These are phyloP conservation scores for Stenodema calcarata DNA, from an alignment of 2,888 invertebrate species.

Conservation along the genomic window DNA sequence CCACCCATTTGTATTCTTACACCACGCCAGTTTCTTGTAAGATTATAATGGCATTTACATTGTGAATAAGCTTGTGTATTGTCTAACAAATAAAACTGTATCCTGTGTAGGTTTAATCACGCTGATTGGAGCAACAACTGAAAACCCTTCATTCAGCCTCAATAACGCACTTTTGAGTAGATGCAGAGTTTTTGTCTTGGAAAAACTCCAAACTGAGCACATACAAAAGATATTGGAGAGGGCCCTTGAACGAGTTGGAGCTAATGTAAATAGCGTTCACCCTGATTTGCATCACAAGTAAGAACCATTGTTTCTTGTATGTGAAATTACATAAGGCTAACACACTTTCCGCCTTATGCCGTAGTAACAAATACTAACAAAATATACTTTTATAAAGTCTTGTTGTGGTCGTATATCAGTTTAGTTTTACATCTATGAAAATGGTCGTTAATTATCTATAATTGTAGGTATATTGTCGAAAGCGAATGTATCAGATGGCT, in stretches of 20 bases:
- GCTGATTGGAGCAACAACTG: slow-evolving; percentile 83
- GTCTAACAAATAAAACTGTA: neutral
- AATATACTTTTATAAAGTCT: too few species aligned
- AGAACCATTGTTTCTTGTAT: neutral
- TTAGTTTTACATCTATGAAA: too few species aligned
- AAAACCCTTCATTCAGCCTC: slow-evolving; percentile 85
- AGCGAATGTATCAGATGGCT: slow-evolving; percentile 71
- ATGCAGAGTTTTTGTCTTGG: slow-evolving; percentile 76
- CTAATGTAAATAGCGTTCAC: neutral
- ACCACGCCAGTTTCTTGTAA: too few species aligned
- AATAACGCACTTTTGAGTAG: slow-evolving; percentile 81
- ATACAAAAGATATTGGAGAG: slow-evolving; percentile 60
- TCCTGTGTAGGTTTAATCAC: slow-evolving; percentile 64
- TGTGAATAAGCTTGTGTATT: too few species aligned
- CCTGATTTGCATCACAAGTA: slow-evolving; percentile 36
- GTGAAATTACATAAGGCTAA: neutral
- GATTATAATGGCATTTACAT: too few species aligned
- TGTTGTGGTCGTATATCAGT: too few species aligned
- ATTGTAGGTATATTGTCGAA: slow-evolving; percentile 59
- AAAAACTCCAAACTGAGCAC: slow-evolving; percentile 71
- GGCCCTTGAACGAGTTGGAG: slow-evolving; percentile 20
- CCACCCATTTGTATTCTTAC: too few species aligned
- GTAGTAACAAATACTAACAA: too few species aligned
- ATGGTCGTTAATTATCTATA: neutral
- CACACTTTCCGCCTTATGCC: too few species aligned